A percentile compares a stretch with the other conserved stretches of the same genome.
phyloP scores from a whole-genome alignment of 2,797 vertebrate genomes.

The Natrix natrix region DNA sequence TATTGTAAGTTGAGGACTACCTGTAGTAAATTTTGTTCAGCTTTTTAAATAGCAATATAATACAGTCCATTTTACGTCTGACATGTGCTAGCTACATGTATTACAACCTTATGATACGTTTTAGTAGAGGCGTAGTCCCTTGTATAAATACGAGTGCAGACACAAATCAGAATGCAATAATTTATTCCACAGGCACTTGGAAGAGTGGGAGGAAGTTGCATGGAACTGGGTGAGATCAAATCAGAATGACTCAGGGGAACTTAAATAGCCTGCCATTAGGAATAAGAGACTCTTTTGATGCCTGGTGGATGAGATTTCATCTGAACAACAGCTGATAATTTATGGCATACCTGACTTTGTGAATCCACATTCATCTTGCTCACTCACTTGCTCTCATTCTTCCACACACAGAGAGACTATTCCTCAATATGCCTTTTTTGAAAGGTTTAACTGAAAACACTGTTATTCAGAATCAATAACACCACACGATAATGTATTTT shows the following conservation, averaged over 20 bases:
- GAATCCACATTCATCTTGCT: fast-evolving
- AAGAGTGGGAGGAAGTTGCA: background rate
- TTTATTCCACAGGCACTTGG: background rate
- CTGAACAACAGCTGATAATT: background rate
- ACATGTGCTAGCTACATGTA: background rate
- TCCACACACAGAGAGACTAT: background rate
- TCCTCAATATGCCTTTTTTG: too few relatives aligned
- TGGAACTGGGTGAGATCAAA: background rate
- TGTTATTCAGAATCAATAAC: background rate
- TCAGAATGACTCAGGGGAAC: background rate
- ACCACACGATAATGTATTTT: background rate
- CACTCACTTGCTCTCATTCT: background rate
- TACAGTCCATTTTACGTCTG: background rate
- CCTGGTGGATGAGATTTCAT: background rate
- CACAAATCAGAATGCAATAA: background rate
- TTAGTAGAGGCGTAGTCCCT: background rate
- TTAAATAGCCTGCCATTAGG: background rate
- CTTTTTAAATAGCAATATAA: background rate
- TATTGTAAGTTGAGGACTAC: too few relatives aligned
- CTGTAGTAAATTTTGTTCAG: background rate
- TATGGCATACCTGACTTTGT: background rate
- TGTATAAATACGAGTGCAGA: too few relatives aligned
- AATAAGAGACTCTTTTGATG: fast-evolving
- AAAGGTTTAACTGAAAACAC: background rate
- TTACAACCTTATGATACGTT: background rate